These are phyloP conservation scores for Drosophila kohkoa DNA, from an alignment of 1,140 invertebrate genomes.

Conservation along the genomic window DNA sequence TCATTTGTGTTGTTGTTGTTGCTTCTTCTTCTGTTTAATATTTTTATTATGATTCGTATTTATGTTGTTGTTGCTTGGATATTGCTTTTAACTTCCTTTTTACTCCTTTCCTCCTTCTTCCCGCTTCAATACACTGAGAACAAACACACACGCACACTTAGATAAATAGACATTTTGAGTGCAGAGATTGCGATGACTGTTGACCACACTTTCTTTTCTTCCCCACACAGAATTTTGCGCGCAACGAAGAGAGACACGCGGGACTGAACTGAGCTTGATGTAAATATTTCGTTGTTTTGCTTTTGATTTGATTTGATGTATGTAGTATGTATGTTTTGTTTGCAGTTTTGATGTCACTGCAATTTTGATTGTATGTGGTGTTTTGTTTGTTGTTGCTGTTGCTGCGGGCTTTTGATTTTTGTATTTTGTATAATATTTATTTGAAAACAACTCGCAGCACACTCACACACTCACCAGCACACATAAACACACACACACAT, in stretches of 20 bases:
- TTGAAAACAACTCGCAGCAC: constrained; percentile 61
- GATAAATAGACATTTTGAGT: constrained; percentile 57
- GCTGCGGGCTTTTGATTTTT: constrained; percentile 41
- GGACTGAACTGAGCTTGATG: constrained; percentile 16
- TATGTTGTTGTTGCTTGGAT: constrained; percentile 39
- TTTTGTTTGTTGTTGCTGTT: constrained; percentile 50
- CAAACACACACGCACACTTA: constrained; percentile 57
- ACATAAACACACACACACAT: constrained; percentile 45
- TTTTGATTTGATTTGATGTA: constrained; percentile 13
- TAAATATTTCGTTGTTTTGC: constrained; percentile 42
- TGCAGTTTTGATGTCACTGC: constrained; percentile 31
- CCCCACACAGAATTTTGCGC: constrained; percentile 51
- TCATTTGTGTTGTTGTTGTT: constrained; percentile 62
- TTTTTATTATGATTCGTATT: constrained; percentile 37
- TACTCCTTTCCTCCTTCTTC: constrained; percentile 38
- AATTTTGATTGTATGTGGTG: constrained; percentile 50
- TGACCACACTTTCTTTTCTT: constrained; percentile 70
- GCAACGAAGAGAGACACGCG: constrained; percentile 35
- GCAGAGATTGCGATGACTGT: constrained; percentile 53
- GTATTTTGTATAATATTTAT: constrained; percentile 55
- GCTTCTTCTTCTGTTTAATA: constrained; percentile 13
- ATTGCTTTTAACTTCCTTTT: constrained; percentile 43
- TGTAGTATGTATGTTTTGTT: constrained; percentile 13
- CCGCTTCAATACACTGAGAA: constrained; percentile 72
- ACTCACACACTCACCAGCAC: constrained; percentile 48